Conservation (phyloP, 2,113 vertebrate genomes). For the Sceloporus undulatus region DNA sequence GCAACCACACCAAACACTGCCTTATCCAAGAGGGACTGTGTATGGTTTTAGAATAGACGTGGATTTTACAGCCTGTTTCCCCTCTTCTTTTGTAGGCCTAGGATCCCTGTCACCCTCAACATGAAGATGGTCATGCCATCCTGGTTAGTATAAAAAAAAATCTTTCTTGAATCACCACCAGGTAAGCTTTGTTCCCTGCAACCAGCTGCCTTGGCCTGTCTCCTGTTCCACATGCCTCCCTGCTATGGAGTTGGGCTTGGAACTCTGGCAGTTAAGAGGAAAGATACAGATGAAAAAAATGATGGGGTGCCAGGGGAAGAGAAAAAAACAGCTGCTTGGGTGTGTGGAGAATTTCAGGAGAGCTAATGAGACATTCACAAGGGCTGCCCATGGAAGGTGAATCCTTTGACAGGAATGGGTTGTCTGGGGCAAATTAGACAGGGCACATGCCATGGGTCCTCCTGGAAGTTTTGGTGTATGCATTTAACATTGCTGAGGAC, state of each 20-base stretch:
- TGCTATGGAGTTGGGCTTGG: background rate
- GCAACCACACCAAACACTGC: background rate
- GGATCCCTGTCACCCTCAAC: slow-evolving; percentile 95
- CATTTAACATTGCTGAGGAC: too few species aligned
- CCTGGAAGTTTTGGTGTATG: background rate
- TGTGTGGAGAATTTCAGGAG: too few species aligned
- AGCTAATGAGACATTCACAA: too few species aligned
- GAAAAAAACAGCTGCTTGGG: background rate
- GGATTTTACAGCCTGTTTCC: background rate
- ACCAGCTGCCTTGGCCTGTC: background rate
- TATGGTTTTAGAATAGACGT: background rate
- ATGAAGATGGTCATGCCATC: slow-evolving; percentile 94
- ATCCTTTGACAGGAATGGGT: background rate
- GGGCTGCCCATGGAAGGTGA: too few species aligned
- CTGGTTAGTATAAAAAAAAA: slow-evolving; percentile 84
- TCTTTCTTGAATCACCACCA: background rate
- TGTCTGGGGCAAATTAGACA: background rate
- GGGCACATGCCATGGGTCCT: background rate
- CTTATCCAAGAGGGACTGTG: background rate
- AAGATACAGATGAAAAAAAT: background rate
- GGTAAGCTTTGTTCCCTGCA: background rate
- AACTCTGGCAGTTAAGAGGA: background rate
- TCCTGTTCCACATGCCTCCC: background rate
- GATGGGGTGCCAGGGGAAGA: background rate
- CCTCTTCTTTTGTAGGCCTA: slow-evolving; percentile 79